Conservation (phyloP, 2,888 invertebrate genomes). For the Eupelmus urozonus region DNA sequence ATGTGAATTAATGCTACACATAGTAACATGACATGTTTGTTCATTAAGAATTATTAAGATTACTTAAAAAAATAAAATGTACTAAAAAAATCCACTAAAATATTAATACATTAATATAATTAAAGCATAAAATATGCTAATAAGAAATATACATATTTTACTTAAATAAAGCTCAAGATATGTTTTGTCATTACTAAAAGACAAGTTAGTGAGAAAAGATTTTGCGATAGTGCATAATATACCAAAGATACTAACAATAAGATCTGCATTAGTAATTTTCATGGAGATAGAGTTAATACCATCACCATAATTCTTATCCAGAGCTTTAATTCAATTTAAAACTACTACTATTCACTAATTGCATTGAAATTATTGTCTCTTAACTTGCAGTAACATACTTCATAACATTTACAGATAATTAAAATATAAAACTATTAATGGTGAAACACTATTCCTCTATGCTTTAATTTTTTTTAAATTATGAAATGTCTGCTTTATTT, state of each 20-base stretch:
- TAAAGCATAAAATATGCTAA: constrained; percentile 34
- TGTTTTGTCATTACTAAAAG: constrained; percentile 47
- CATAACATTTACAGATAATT: constrained; percentile 44
- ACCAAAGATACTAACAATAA: constrained; percentile 74
- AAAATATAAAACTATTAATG: too few species aligned
- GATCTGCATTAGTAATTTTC: constrained; percentile 75
- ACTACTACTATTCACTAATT: constrained; percentile 33
- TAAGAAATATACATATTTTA: constrained; percentile 37
- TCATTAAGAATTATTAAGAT: constrained; percentile 18
- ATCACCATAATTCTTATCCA: constrained; percentile 73
- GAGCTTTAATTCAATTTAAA: constrained; percentile 53
- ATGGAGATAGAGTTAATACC: constrained; percentile 73
- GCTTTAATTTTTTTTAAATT: constrained; percentile 19
- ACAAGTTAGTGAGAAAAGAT: constrained; percentile 55
- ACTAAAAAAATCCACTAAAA: constrained; percentile 38
- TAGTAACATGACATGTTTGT: constrained; percentile 45
- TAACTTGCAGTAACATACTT: constrained; percentile 55
- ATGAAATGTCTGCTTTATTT: background rate
- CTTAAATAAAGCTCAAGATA: constrained; percentile 49
- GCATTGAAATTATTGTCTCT: constrained; percentile 51
- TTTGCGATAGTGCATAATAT: constrained; percentile 64
- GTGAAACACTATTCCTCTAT: constrained; percentile 22
- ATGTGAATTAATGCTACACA: constrained; percentile 55
- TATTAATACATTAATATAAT: constrained; percentile 37
- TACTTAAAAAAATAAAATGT: constrained; percentile 14